phyloP scores from a whole-genome alignment of 2,888 invertebrate species.

The Mylabris sibirica region DNA sequence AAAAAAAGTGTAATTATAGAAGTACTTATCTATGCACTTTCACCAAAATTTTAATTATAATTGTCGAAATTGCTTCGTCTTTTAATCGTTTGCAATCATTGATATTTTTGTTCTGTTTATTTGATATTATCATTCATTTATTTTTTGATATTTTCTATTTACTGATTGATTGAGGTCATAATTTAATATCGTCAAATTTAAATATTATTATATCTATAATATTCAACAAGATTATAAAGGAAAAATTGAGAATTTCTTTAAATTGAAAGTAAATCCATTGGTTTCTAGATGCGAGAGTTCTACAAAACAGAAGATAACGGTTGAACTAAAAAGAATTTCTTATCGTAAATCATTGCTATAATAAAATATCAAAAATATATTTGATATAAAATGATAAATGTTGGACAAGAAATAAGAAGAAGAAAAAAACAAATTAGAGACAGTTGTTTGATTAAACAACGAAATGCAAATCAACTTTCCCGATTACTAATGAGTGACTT shows the following conservation, averaged over 20 bases:
- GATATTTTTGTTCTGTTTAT: neutral
- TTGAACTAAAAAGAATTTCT: neutral
- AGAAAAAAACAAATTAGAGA: neutral
- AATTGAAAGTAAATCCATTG: neutral
- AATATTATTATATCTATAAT: too few species aligned
- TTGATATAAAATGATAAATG: too few species aligned
- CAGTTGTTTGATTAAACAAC: neutral
- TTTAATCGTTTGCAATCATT: neutral
- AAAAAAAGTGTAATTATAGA: neutral
- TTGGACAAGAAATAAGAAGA: neutral
- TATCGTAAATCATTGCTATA: neutral
- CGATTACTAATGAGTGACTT: neutral
- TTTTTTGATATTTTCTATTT: neutral
- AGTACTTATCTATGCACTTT: neutral
- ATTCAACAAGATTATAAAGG: neutral
- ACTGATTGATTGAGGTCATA: constrained; percentile 1
- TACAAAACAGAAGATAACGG: neutral
- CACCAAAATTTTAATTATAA: neutral
- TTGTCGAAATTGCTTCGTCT: neutral
- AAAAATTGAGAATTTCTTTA: neutral
- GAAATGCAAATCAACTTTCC: neutral
- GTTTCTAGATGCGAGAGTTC: neutral
- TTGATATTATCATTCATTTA: neutral
- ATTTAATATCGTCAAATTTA: neutral
- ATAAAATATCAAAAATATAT: neutral